Percentiles rank a stretch among this genome's conserved stretches.
Evolutionary conservation across 2,113 vertebrate species (phyloP).

Genomic region (Spheniscus mendiculus): DNA sequence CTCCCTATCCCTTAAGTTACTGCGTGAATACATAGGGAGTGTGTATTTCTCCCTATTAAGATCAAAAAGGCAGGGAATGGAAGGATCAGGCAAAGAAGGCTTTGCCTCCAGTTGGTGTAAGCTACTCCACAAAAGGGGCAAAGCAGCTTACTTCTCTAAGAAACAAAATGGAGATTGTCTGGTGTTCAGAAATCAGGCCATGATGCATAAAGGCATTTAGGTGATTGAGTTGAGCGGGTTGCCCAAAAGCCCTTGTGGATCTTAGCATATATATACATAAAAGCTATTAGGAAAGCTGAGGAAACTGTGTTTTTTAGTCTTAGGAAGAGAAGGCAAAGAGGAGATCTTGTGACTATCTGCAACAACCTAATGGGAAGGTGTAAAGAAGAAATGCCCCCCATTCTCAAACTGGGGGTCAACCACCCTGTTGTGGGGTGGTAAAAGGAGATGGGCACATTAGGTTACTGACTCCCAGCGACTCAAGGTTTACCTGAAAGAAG

Average conservation of each 20-base stretch:
- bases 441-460: neutral
- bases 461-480: neutral
- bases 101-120: neutral
- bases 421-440: rapidly evolving
- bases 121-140: neutral
- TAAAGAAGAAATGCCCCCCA: neutral
- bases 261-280: neutral
- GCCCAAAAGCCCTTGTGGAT: neutral
- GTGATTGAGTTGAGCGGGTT: neutral
- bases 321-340: neutral
- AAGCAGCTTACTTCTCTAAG: neutral
- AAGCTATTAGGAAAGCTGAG: neutral
- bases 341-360: neutral
- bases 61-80: neutral
- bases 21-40: neutral
- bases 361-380: neutral
- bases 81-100: neutral
- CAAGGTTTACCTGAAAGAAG: neutral
- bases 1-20: neutral
- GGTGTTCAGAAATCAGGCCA: neutral
- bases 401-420: neutral
- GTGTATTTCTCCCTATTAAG: neutral
- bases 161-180: neutral
- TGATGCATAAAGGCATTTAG: neutral
- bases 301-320: neutral